phyloP scores from a whole-genome alignment of 2,113 vertebrate genomes.

The Eudyptes chrysolophus region DNA sequence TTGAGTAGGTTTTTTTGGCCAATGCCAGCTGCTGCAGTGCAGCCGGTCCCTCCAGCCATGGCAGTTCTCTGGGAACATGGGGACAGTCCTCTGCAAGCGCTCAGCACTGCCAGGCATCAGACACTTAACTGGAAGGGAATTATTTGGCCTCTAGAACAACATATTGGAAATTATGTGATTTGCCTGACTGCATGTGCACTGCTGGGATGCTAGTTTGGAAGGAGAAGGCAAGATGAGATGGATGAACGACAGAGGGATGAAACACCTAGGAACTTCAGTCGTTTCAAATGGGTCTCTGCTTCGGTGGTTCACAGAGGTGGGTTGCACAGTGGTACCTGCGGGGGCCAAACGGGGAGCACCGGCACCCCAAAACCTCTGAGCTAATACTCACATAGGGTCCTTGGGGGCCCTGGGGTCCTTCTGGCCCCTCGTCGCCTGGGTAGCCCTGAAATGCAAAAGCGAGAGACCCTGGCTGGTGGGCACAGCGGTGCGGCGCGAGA shows the following conservation, averaged over 20 bases:
- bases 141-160: not conserved
- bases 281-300: not conserved
- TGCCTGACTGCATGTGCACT: not conserved
- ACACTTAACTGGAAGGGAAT: not conserved
- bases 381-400: conserved; percentile 79
- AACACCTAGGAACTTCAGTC: not conserved
- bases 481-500: fast-evolving
- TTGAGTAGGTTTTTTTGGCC: not conserved
- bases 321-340: fast-evolving
- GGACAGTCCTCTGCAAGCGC: not conserved
- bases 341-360: not conserved
- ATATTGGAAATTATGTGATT: not conserved
- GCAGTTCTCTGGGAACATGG: not conserved
- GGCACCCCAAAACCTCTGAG: not conserved
- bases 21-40: not conserved
- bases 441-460: conserved; percentile 72
- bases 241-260: not conserved
- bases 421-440: conserved; percentile 71
- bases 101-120: not conserved
- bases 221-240: not conserved
- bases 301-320: fast-evolving
- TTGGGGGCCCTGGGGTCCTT: conserved; percentile 76
- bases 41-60: not conserved
- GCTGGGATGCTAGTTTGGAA: not conserved
- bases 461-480: not conserved